These are phyloP conservation scores for Stichopus chloronotus DNA, from an alignment of 35 echinoderm and acorn worm species.

Conservation along the genomic window DNA sequence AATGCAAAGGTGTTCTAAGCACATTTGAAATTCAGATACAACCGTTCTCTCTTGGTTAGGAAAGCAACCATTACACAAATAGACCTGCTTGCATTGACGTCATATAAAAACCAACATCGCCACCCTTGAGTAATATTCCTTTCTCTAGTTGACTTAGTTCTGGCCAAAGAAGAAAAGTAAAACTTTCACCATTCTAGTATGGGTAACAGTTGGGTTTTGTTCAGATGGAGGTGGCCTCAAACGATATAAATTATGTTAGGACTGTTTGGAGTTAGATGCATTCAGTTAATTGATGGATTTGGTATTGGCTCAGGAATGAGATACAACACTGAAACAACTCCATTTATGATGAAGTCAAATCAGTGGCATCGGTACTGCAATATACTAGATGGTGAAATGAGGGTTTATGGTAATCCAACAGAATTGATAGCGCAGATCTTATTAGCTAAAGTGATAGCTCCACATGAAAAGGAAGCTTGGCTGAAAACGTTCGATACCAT, in stretches of 20 bases:
- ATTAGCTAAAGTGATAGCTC: slow-evolving; percentile 13
- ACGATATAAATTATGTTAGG: not conserved
- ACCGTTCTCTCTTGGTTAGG: too few relatives aligned
- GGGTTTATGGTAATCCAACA: slow-evolving; percentile 24
- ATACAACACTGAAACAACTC: slow-evolving; percentile 1
- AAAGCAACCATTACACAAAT: too few relatives aligned
- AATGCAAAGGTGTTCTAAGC: too few relatives aligned
- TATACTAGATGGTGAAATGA: not conserved
- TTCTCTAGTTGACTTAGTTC: not conserved
- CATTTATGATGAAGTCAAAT: not conserved
- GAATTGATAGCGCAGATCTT: slow-evolving; percentile 29
- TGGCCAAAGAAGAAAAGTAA: not conserved
- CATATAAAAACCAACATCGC: too few relatives aligned
- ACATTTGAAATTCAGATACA: too few relatives aligned
- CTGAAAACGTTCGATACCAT: not conserved
- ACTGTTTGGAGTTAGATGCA: not conserved
- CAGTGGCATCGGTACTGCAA: slow-evolving; percentile 30
- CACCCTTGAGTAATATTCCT: not conserved
- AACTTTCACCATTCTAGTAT: not conserved
- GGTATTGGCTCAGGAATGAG: slow-evolving; percentile 12
- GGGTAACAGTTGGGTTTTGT: slow-evolving; percentile 23
- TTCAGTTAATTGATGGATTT: slow-evolving; percentile 36
- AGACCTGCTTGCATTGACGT: too few relatives aligned
- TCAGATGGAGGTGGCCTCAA: not conserved
- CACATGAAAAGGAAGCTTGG: not conserved